Evolutionary conservation across 1,140 invertebrate species (phyloP).

Genomic region (Anagrus nilaparvatae): DNA sequence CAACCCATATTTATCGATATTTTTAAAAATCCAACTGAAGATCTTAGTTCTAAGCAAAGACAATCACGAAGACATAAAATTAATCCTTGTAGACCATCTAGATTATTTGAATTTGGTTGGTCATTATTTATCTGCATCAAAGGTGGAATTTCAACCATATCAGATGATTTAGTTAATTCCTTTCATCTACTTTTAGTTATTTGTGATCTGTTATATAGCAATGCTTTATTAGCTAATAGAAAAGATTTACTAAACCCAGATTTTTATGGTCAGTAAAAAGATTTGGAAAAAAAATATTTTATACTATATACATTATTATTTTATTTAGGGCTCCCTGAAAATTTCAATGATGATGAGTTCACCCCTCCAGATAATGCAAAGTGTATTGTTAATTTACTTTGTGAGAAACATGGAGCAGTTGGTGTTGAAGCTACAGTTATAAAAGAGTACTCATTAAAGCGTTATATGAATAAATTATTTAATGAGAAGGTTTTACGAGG

Average conservation of each 20-base stretch:
- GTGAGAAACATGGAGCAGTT: conserved; percentile 69
- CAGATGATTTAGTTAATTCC: conserved; percentile 88
- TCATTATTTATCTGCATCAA: conserved; percentile 89
- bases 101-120: conserved; percentile 90
- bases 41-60: conserved; percentile 45
- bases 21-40: conserved; percentile 58
- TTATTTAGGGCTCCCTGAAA: conserved; percentile 55
- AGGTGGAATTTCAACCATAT: conserved; percentile 68
- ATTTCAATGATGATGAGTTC: conserved; percentile 60
- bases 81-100: conserved; percentile 62
- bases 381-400: conserved; percentile 77
- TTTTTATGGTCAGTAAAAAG: conserved; percentile 58
- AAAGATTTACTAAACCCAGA: conserved; percentile 77
- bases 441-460: conserved; percentile 81
- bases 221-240: conserved; percentile 69
- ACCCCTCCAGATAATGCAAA: conserved; percentile 51
- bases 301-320: not conserved
- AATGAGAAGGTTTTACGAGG: conserved; percentile 62
- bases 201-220: conserved; percentile 82
- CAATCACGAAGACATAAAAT: conserved; percentile 60
- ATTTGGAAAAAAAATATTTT: not conserved
- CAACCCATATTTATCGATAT: conserved; percentile 78
- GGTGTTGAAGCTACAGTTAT: conserved; percentile 79
- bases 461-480: conserved; percentile 70
- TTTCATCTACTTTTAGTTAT: conserved; percentile 85